These are phyloP conservation scores for Cistogaster globosa DNA, from an alignment of 2,888 invertebrate genomes.

Conservation along the genomic window DNA sequence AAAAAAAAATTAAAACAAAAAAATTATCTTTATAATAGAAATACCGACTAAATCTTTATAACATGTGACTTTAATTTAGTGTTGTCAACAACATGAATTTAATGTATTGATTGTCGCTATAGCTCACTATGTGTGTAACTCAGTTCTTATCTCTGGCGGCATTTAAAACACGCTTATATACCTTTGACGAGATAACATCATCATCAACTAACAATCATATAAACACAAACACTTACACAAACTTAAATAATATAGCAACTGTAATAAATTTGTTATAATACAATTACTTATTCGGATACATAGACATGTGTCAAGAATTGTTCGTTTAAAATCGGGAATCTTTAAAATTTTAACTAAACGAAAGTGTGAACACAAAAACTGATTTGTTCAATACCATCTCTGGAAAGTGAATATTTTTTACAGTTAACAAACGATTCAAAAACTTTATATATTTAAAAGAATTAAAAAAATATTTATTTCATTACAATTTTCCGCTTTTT, in stretches of 20 bases:
- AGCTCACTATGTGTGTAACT: neutral
- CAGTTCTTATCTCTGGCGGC: constrained; percentile 55
- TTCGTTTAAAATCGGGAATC: no score
- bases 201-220: constrained; percentile 28
- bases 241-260: constrained; percentile 1
- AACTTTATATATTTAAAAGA: no score
- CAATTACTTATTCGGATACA: neutral
- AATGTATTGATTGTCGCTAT: constrained; percentile 16
- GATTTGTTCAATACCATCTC: no score
- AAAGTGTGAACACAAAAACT: no score
- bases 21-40: neutral
- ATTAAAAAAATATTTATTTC: no score
- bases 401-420: no score
- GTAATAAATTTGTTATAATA: constrained; percentile 33
- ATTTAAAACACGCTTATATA: constrained; percentile 58
- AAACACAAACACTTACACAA: neutral
- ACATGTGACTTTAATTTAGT: constrained; percentile 48
- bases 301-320: neutral
- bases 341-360: no score
- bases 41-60: constrained; percentile 3
- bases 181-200: constrained; percentile 59
- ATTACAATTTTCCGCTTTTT: no score
- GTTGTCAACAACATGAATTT: constrained; percentile 41
- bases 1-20: neutral
- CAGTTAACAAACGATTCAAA: no score